Evolutionary conservation across 2,888 invertebrate genomes (phyloP), one percentile per base, ranked within the genome.

Genomic region (Drosophila robusta): DNA sequence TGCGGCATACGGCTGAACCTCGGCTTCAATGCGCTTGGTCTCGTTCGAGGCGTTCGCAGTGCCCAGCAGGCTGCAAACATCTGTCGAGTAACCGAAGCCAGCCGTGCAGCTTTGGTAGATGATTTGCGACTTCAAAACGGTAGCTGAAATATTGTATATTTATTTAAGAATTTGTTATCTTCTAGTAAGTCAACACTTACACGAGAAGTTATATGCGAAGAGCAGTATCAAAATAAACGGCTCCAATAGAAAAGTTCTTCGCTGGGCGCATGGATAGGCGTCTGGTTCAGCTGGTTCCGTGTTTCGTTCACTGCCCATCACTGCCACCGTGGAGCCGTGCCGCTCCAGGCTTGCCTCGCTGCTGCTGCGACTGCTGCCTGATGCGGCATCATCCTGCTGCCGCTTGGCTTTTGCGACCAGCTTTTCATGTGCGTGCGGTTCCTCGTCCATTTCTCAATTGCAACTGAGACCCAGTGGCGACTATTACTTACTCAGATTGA

Each of bases 31-130:
- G 32, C 57, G 90, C 68, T 91, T 89, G 3, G 93, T 93, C 18
- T 92, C 90, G 7, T 93, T 91, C 11, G 94, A 94, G 26, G 91
- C 92, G 73, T 95, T 94, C 24, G 75, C 80, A 2, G 89, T 90
- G 32, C 90, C 90, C 54, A 92, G 57, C 18, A 79, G 63, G 14
- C 56, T 55, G 89, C 96, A 96, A 45, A 94, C 93, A 0, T 93
- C 92, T 60, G 93, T 90, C 57, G 94, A 93, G 76, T 94, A 93
- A 12, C 93, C 91, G 62, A 95, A 91, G 1, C 94, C 93, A 22
- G 94, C 92, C 26, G 94, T 93, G 90, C 96, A 96, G 4, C 95
- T 95, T 71, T 95, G 93, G 83, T 94, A 95, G 9, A 96, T 91
- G 47, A 96, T 91, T 76, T 96, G 93, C 90, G 96, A 95, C 75